Evolutionary conservation across 2,888 invertebrate genomes (phyloP), one percentile per base, ranked within the genome.

Genomic region (Eristalis tenax): DNA sequence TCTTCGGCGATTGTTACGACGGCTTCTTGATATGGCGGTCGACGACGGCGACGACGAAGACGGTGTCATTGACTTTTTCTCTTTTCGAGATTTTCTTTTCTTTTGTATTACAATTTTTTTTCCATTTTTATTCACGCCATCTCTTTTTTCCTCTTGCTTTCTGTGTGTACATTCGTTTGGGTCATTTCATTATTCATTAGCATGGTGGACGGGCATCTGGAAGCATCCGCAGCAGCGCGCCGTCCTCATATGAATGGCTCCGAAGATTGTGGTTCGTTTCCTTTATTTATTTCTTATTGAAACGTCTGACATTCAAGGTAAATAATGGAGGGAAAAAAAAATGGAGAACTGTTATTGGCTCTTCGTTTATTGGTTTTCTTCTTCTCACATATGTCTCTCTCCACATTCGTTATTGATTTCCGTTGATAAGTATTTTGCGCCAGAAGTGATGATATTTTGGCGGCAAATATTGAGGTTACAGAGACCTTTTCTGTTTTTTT

Each of bases 51-150:
- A 28, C n/a, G 56, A 18, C 13, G 35, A 65, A n/a, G 61, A 66
- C 61, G 70, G 75, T 83, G 86, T 87, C 83, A 87, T 87, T 87
- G 86, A 87, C 86, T 87, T 83, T 68, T 79, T 82, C 64, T 83
- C 82, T 69, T 83, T 83, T 86, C 35, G 56, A 74, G 78, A 83
- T 74, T 78, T 83, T 70, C 40, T 64, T 68, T 75, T 68, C 43
- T 64, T 71, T 56, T 43, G 18, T 50, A 18, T 50, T 50, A 50
- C 18, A 18, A 18, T 4, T 43, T 50, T 50, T 50, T 50, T 50
- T 50, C 4, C n/a, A n/a, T n/a, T n/a, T n/a, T n/a, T n/a, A 8
- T 50, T 50, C 50, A 40, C 86, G 75, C 86, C 86, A 79, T 86
- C 77, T 77, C 79, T 71, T 70, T 75, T 65, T 77, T 68, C 18